Evolutionary conservation across 2,113 vertebrate species (phyloP).

Genomic region (Sinocyclocheilus anshuiensis): DNA sequence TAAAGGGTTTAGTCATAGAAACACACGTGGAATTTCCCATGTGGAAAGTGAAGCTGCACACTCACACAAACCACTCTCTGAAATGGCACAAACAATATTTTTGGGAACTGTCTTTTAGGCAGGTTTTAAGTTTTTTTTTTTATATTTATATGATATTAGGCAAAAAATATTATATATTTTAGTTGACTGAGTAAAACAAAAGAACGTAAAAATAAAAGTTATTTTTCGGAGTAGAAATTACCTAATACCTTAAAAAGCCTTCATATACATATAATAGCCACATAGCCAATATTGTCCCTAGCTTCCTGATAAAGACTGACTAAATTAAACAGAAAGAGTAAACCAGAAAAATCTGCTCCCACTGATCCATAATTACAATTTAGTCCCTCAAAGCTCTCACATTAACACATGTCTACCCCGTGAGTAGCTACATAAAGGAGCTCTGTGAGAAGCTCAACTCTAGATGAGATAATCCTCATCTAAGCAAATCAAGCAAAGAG

Average conservation of each 20-base stretch:
- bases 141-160: neutral
- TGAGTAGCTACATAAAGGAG: conserved; percentile 28
- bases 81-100: neutral
- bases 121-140: neutral
- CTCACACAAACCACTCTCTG: neutral
- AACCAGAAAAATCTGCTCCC: conserved; percentile 20
- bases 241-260: too few species aligned
- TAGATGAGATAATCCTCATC: conserved; percentile 22
- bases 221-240: too few species aligned
- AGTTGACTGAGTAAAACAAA: neutral
- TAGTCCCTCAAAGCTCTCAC: neutral
- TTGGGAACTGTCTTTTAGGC: neutral
- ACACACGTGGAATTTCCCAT: neutral
- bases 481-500: conserved; percentile 28
- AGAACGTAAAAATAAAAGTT: neutral
- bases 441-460: conserved; percentile 37
- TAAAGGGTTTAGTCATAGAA: conserved; percentile 7
- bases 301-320: neutral
- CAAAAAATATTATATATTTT: neutral
- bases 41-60: neutral
- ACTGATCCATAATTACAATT: conserved; percentile 17
- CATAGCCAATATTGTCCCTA: neutral
- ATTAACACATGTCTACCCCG: conserved; percentile 20
- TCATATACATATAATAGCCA: too few species aligned
- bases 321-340: conserved; percentile 6